Conservation (phyloP, 1,140 invertebrate species). For the Achatina immaculata region DNA sequence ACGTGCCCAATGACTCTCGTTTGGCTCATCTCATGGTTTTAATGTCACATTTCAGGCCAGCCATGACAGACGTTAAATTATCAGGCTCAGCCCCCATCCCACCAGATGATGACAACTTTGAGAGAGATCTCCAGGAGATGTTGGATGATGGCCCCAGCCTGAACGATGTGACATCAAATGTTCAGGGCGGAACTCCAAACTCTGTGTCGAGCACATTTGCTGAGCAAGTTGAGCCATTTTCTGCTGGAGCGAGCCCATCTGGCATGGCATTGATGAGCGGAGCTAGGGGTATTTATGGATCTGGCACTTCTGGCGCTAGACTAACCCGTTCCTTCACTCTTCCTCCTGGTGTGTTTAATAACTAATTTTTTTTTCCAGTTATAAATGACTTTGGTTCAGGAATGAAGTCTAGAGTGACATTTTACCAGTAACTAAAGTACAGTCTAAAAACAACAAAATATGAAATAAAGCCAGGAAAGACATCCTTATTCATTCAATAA, state of each 20-base stretch:
- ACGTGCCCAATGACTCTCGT: too few relatives aligned
- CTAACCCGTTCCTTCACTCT: slow-evolving; percentile 60
- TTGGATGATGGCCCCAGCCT: slow-evolving; percentile 85
- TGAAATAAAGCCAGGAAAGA: too few relatives aligned
- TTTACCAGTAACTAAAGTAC: too few relatives aligned
- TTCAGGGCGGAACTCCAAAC: slow-evolving; percentile 79
- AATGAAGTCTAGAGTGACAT: background rate
- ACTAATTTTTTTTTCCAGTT: slow-evolving; percentile 32
- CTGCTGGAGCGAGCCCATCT: slow-evolving; percentile 42
- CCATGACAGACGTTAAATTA: slow-evolving; percentile 23
- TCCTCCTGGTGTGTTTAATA: slow-evolving; percentile 57
- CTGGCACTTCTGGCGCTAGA: slow-evolving; percentile 41
- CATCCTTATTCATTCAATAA: too few relatives aligned
- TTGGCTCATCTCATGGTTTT: too few relatives aligned
- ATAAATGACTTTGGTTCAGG: background rate
- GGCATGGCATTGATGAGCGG: slow-evolving; percentile 20
- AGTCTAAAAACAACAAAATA: too few relatives aligned
- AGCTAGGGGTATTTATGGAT: slow-evolving; percentile 45
- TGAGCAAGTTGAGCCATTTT: slow-evolving; percentile 37
- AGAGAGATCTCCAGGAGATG: slow-evolving; percentile 89
- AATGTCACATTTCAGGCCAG: background rate
- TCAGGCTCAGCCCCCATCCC: slow-evolving; percentile 14
- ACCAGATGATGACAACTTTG: slow-evolving; percentile 70
- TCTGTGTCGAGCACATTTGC: slow-evolving; percentile 54
- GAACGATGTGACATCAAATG: slow-evolving; percentile 82